Evolutionary conservation across 2,888 invertebrate genomes (phyloP).

Genomic region (Epiblema foenella): DNA sequence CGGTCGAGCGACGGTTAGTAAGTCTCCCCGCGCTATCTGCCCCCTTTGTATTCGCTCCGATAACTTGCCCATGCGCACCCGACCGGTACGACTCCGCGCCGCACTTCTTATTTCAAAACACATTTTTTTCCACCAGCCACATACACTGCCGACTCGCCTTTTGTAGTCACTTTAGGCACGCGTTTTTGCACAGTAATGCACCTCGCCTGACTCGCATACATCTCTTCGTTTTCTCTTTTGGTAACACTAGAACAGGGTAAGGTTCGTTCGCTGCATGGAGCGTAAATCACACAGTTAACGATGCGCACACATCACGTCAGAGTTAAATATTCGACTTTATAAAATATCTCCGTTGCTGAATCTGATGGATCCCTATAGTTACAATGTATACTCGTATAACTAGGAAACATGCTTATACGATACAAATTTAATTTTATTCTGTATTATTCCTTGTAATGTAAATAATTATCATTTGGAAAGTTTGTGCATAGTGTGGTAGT

Average conservation of each 20-base stretch:
- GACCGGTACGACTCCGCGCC: constrained; percentile 79
- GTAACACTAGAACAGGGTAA: constrained; percentile 63
- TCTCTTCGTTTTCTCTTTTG: constrained; percentile 52
- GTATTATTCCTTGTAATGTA: constrained; percentile 13
- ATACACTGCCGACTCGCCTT: constrained; percentile 72
- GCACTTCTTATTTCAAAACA: constrained; percentile 79
- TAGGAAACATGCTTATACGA: constrained; percentile 44
- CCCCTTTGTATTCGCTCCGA: constrained; percentile 85
- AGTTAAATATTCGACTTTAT: constrained; percentile 61
- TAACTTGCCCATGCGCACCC: constrained; percentile 84
- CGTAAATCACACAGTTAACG: constrained; percentile 77
- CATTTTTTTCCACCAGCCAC: constrained; percentile 64
- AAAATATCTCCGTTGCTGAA: constrained; percentile 43
- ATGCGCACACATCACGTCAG: constrained; percentile 68
- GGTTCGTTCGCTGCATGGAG: constrained; percentile 65
- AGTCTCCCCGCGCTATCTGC: constrained; percentile 83
- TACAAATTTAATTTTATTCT: not conserved
- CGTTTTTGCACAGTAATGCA: constrained; percentile 68
- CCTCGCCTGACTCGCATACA: constrained; percentile 48
- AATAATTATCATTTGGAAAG: constrained; percentile 57
- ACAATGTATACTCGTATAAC: constrained; percentile 51
- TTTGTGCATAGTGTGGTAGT: constrained; percentile 60
- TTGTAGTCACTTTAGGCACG: constrained; percentile 53
- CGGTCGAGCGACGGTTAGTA: constrained; percentile 82
- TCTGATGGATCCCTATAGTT: constrained; percentile 45